These are phyloP conservation scores for Heterochromis multidens DNA, from an alignment of 2,113 vertebrate genomes.

Conservation along the genomic window DNA sequence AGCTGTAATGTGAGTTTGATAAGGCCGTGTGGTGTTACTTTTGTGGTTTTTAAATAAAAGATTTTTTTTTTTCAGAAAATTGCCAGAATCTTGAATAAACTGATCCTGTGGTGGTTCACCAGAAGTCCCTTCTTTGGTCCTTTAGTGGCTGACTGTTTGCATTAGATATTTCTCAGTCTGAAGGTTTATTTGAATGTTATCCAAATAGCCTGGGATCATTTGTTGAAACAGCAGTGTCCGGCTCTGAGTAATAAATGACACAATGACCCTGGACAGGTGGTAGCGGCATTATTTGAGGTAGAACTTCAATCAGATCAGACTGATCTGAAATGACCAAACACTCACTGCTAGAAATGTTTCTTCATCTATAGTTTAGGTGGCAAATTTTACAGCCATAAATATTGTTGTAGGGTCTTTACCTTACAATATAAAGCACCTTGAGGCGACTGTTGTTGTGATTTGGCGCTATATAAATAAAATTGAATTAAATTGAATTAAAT, in stretches of 20 bases:
- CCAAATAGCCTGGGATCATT: slow-evolving; percentile 39
- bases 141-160: slow-evolving; percentile 27
- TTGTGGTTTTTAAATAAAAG: not conserved
- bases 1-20: not conserved
- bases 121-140: not conserved
- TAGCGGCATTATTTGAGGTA: too few species aligned
- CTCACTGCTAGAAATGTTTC: not conserved
- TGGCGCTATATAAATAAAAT: too few species aligned
- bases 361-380: not conserved
- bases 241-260: not conserved
- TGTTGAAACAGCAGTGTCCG: slow-evolving; percentile 30
- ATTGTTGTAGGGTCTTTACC: too few species aligned
- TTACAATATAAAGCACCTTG: too few species aligned
- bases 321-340: not conserved
- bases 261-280: not conserved
- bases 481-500: too few species aligned
- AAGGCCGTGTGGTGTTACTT: not conserved
- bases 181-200: slow-evolving; percentile 59
- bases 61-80: not conserved
- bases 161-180: slow-evolving; percentile 14
- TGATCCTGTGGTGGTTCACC: not conserved
- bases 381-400: too few species aligned
- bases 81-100: not conserved
- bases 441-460: too few species aligned
- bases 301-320: not conserved